These are phyloP conservation scores for Myotis davidii DNA, from an alignment of 2,113 vertebrate species.

Conservation along the genomic window DNA sequence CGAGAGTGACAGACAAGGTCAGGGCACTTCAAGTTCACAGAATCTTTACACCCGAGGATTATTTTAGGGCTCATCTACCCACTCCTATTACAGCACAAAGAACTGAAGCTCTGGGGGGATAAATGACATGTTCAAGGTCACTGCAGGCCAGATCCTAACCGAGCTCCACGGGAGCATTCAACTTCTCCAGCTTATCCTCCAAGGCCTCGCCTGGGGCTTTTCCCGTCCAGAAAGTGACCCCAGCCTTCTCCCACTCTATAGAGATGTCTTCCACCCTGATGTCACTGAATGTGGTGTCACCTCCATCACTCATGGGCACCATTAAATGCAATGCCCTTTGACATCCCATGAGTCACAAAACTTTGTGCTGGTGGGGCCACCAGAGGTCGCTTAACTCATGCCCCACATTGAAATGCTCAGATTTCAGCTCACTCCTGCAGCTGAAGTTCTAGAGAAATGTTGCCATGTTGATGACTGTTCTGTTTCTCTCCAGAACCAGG, in stretches of 20 bases:
- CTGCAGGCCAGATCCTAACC: not conserved
- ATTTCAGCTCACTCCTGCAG: not conserved
- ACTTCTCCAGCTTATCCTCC: not conserved
- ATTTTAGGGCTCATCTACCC: constrained; percentile 70
- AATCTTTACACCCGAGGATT: constrained; percentile 51
- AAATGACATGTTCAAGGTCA: constrained; percentile 74
- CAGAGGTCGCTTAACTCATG: not conserved
- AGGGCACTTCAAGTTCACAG: constrained; percentile 60
- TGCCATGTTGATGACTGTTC: not conserved
- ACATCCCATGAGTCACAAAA: not conserved
- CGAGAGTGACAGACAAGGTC: constrained; percentile 44
- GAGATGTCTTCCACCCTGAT: not conserved
- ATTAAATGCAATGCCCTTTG: not conserved
- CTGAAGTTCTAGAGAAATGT: not conserved
- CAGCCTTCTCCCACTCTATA: not conserved
- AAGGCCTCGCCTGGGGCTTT: not conserved
- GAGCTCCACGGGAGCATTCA: not conserved
- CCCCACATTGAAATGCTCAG: not conserved
- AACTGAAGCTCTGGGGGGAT: constrained; percentile 23
- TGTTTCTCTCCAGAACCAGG: not conserved
- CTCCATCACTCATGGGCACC: not conserved
- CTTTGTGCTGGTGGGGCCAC: not conserved
- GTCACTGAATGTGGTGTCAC: not conserved
- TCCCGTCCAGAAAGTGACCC: not conserved
- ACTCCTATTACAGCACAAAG: constrained; percentile 63